Evolutionary conservation across 2,888 invertebrate genomes (phyloP), one percentile per base, ranked within the genome.

Genomic region (Andrena praecox): DNA sequence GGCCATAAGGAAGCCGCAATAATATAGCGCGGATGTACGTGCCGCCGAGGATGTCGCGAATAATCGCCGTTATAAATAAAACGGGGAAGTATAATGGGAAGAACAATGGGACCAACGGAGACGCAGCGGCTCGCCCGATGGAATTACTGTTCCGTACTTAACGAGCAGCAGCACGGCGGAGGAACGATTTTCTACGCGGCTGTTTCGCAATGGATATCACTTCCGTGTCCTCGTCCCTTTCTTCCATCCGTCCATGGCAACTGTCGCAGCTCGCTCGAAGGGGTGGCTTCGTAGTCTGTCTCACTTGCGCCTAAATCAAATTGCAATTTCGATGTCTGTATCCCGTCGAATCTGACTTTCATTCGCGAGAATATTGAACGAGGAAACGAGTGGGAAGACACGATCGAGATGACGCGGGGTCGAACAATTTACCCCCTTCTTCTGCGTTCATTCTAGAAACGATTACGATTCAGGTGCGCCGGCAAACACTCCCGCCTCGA

Each of bases 61-160:
- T 81, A 76, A 84, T 79, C 74, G 35, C 67, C 75, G 35, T 74
- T 82, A 60, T 66, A 35, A 72, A 84, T 72, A 80, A 81, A 81
- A 67, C 31, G 33, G 67, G 69, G 24, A 54, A 8, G 20, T 20
- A 77, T 1, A 6, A 24, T 16, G 8, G 60, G 27, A 27, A 50
- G 48, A 74, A 80, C 77, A 73, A 73, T n/a, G 84, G 71, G 70
- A 54, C n/a, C 54, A 69, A 71, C 42, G 74, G 54, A 64, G 33
- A 31, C 27, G 20, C 29, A 2, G 50, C n/a, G 52, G 48, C 29
- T 52, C 16, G 77, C 56, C 60, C 77, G 68, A 80, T 80, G 33
- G 77, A 80, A 82, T 85, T 82, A 73, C 77, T 56, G 75, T 62
- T 71, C 69, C 52, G 12, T 48, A 54, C 20, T 67, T 79, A 80